Base-by-base conservation (phyloP, 2,888 invertebrate genomes). In the Callyntrura sp. region DNA sequence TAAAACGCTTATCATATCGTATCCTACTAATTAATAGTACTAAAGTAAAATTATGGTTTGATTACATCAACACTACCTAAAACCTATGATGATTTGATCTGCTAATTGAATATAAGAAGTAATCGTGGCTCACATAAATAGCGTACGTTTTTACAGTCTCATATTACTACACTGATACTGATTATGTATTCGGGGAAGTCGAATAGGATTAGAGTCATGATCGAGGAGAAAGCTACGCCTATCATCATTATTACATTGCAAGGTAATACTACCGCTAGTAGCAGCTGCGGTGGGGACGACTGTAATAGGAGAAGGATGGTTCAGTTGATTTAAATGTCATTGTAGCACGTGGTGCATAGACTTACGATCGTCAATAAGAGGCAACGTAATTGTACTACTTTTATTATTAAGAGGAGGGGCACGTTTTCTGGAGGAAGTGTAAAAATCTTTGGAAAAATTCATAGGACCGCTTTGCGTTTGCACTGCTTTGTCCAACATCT, bases 401-500 rank as follows among this genome's bases (percentile, higher is more conserved):
- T 88, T 87, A 83, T 87, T 85, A 51, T 87, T 83, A 45, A 88
- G 79, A n/a, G 84, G 87, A 88, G 90, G 86, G 20, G 76, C 86
- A 12, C 86, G 85, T 28, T 90, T 90, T 82, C 86, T 73, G n/a
- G 85, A 60, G 76, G 83, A 73, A 60, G 83, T 81, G 84, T 86
- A 83, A 90, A 83, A 90, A 25, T 90, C 90, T 90, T 90, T 90
- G 48, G 92, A 89, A 85, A 93, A 92, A 55, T 91, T 91, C 70
- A 90, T 90, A 20, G 90, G 90, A 20, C 90, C 86, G 43, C 20
- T 82, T 48, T 86, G 86, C 1, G 93, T 93, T 81, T 93, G 93
- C 70, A 93, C 91, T 9, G 85, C 82, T 79, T 93, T 93, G 84
- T 93, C 93, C 76, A 93, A 57, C 93, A 93, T 93, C 88, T 93